Percentiles rank a stretch among this genome's conserved stretches.
phyloP scores from a whole-genome alignment of 2,797 vertebrate species.

The Oreochromis mossambicus region DNA sequence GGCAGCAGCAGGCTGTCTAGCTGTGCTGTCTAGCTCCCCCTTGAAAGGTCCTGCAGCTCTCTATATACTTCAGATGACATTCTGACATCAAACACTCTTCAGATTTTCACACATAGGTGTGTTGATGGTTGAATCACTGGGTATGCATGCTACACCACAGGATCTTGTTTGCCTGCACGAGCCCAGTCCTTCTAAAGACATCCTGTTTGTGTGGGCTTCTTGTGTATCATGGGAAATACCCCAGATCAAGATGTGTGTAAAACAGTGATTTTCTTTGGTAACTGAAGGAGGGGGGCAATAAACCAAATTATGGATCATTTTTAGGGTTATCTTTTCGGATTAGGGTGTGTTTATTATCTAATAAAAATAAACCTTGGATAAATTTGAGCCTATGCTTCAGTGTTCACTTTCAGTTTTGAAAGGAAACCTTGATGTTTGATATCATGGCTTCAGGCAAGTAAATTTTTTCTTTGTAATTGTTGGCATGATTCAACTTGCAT shows the following conservation, averaged over 20 bases:
- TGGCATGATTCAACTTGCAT: neutral
- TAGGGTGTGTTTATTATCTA: neutral
- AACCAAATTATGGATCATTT: neutral
- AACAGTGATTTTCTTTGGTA: neutral
- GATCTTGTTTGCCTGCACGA: neutral
- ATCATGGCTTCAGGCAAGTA: neutral
- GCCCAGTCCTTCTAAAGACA: neutral
- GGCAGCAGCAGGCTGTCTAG: neutral
- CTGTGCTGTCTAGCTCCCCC: constrained; percentile 22
- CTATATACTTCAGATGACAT: neutral
- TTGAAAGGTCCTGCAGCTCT: neutral
- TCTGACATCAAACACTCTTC: neutral
- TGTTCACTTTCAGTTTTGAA: neutral
- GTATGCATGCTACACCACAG: neutral
- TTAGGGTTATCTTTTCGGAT: neutral
- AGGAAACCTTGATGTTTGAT: neutral
- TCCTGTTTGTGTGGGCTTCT: neutral
- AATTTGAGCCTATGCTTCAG: neutral
- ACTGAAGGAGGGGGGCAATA: neutral
- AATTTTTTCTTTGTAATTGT: neutral
- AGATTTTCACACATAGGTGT: neutral
- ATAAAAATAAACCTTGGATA: neutral
- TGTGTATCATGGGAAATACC: neutral
- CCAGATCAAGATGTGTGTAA: neutral
- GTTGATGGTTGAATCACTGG: neutral